Evolutionary conservation across 2,888 invertebrate genomes (phyloP), one percentile per base, ranked within the genome.

Genomic region (Arenicola marina): DNA sequence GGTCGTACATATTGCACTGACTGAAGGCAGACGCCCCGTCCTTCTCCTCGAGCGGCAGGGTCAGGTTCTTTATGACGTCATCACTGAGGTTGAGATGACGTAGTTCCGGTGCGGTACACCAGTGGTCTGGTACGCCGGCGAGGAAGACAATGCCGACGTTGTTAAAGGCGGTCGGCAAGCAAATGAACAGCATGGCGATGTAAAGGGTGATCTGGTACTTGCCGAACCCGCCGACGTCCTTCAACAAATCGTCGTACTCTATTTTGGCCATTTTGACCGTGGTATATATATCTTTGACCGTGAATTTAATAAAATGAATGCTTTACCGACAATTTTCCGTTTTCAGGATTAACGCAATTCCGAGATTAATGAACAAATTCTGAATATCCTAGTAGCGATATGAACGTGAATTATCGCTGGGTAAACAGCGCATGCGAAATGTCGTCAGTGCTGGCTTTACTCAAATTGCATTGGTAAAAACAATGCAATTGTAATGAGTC

Each of bases 61-160:
- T 59, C 1, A 59, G 24, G 51, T 51, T 59, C 51, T 32, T 51
- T 21, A 51, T 26, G 2, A 33, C 51, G 1, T 59, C 51, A 1
- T n/a, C 51, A 1, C 32, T 31, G 2, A 59, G 33, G 28, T 48
- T 51, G 24, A 48, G 38, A 51, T 51, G 26, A 3, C 21, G 3
- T 3, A 31, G 32, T 11, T 11, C 21, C 4, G 59, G 59, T 11
- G 51, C 51, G 7, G 7, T 1, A 28, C 59, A 59, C 59, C 59
- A 59, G 51, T 59, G 59, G 32, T 59, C 51, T 11, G 59, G 51
- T 2, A 26, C 26, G 4, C 43, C 59, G n/a, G 59, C 59, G 18
- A 59, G 31, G 28, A 59, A 59, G n/a, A 59, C 59, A 24, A 51
- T 59, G 1, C 51, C 51, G 51, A 59, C 32, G 7, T 15, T 7